These are phyloP conservation scores for Lanius collurio DNA, from an alignment of 2,113 vertebrate species.

Conservation along the genomic window DNA sequence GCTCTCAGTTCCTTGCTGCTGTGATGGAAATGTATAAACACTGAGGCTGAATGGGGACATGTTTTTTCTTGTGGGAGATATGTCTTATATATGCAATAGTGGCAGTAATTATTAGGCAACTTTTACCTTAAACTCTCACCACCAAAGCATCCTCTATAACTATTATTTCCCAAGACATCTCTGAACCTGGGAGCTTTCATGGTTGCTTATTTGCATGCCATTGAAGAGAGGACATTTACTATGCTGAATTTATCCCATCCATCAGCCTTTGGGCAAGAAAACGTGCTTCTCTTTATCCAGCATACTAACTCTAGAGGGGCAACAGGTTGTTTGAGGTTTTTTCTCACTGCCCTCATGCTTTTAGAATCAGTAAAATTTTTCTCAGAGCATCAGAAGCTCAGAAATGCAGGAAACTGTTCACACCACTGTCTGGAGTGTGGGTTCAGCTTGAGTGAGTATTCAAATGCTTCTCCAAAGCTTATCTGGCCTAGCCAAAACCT, in stretches of 20 bases:
- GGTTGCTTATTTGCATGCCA: neutral
- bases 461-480: constrained; percentile 47
- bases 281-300: neutral
- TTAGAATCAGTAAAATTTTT: constrained; percentile 18
- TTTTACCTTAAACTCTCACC: neutral
- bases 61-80: neutral
- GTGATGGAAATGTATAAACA: neutral
- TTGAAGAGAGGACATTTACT: neutral
- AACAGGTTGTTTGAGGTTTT: neutral
- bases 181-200: neutral
- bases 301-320: neutral
- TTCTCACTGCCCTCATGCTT: constrained; percentile 1
- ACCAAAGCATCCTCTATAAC: neutral
- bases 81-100: neutral
- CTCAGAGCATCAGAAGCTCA: constrained; percentile 32
- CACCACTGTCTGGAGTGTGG: constrained; percentile 66
- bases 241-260: neutral
- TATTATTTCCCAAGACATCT: neutral
- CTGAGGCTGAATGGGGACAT: neutral
- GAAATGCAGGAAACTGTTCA: constrained; percentile 57
- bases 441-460: constrained; percentile 64
- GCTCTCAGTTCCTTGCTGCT: neutral
- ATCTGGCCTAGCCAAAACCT: constrained; percentile 64
- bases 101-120: neutral
- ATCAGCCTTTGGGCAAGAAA: neutral